Evolutionary conservation across 2,888 invertebrate species (phyloP), one percentile per base, ranked within the genome.

Genomic region (Sarcophaga rosellei): DNA sequence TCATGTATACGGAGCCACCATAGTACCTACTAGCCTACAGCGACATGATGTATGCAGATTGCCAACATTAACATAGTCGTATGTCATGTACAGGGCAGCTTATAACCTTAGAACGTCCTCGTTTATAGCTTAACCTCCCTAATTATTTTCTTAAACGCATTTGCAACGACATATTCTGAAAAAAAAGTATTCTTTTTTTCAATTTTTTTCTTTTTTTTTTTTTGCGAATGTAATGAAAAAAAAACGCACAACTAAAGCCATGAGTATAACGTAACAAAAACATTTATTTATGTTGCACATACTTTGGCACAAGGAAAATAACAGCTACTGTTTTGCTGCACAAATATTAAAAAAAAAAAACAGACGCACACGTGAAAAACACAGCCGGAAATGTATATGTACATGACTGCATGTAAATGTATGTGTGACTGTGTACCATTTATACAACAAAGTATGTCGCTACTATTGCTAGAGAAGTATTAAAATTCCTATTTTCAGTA

Each of bases 301-400:
- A 53, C 70, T 47, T n/a, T 62, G 44, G n/a, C 15, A 45, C 15
- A 53, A 65, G 17, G 15, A 57, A 17, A 59, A 75, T 23, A 59
- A 47, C 57, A 63, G 21, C 6, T 35, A 15, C 1, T 73, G 2
- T 45, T 69, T 21, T n/a, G 21, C 53, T 25, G 21, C 4, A 17
- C 20, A 10, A 53, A 53, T 4, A 53, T 53, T 53, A 53, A 66
- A 17, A 57, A 63, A 44, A 63, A 17, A 68, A 68, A 63, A 20
- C 2, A 17, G 15, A n/a, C 47, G 17, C 5, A 17, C 17, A 15
- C 53, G 10, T 11, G 20, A 35, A 45, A 81, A 75, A 69, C 62
- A 66, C 1, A 62, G 65, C 25, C 79, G 79, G 79, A 72, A 76
- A 62, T 45, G 74, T 68, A 57, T 47, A 61, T 66, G 17, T 45